Percentiles rank a stretch among this genome's conserved stretches.
Conservation (phyloP, 1,140 invertebrate species). For the Callitettix versicolor region DNA sequence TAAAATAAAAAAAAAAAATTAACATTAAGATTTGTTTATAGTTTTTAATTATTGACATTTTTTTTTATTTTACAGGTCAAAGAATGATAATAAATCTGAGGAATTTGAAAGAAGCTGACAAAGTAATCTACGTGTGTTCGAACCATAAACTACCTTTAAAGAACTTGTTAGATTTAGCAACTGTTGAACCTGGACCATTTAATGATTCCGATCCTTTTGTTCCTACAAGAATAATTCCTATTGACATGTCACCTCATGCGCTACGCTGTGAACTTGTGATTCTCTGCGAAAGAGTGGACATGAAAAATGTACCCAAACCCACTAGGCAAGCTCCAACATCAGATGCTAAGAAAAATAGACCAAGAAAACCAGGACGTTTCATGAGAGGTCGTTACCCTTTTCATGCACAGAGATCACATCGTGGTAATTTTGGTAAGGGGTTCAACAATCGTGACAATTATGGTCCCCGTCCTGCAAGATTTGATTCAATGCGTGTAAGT, state of each 20-base stretch:
- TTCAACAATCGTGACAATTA: background rate
- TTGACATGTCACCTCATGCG: conserved; percentile 91
- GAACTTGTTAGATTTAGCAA: conserved; percentile 78
- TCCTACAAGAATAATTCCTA: conserved; percentile 65
- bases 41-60: too few species aligned
- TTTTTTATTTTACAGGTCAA: conserved; percentile 45
- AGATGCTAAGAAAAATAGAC: too few species aligned
- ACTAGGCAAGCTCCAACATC: background rate
- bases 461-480: background rate
- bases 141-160: conserved; percentile 72
- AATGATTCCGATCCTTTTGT: conserved; percentile 52
- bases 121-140: conserved; percentile 84
- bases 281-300: conserved; percentile 54
- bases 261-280: conserved; percentile 81
- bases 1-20: too few species aligned
- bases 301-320: conserved; percentile 9
- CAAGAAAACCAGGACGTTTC: background rate
- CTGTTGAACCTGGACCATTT: conserved; percentile 1
- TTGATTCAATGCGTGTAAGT: background rate
- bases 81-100: conserved; percentile 67
- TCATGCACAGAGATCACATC: background rate
- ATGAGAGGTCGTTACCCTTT: background rate
- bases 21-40: too few species aligned
- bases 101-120: conserved; percentile 58
- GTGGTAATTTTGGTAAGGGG: background rate